Conservation (phyloP, 2,888 invertebrate genomes). For the Eupithecia tripunctaria region DNA sequence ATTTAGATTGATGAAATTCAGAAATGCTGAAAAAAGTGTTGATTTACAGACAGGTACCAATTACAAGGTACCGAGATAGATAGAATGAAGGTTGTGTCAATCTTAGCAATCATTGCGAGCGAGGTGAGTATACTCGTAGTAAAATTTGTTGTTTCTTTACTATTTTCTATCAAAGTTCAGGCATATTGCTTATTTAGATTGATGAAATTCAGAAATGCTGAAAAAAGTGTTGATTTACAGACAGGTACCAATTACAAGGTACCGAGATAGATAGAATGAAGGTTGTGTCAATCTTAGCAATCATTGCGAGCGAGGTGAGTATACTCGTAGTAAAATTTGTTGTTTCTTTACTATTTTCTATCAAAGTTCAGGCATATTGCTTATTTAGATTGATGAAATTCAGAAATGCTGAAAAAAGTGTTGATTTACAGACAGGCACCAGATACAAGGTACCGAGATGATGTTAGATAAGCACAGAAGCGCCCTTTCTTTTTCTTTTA, state of each 20-base stretch:
- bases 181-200: too few species aligned
- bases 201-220: too few species aligned
- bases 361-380: neutral
- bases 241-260: too few species aligned
- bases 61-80: conserved; percentile 14
- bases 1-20: too few species aligned
- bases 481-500: too few species aligned
- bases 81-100: conserved; percentile 25
- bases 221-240: too few species aligned
- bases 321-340: neutral
- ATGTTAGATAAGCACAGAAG: too few species aligned
- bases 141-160: neutral
- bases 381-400: too few species aligned
- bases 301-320: conserved; percentile 12
- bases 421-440: too few species aligned
- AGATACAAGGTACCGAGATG: conserved; percentile 7
- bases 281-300: conserved; percentile 27
- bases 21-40: too few species aligned
- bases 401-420: too few species aligned
- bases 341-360: neutral
- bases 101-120: conserved; percentile 22
- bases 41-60: too few species aligned
- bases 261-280: conserved; percentile 26
- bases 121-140: neutral
- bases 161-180: neutral